Evolutionary conservation across 2,888 invertebrate species (phyloP).

Genomic region (Coelogynopora nodosa): DNA sequence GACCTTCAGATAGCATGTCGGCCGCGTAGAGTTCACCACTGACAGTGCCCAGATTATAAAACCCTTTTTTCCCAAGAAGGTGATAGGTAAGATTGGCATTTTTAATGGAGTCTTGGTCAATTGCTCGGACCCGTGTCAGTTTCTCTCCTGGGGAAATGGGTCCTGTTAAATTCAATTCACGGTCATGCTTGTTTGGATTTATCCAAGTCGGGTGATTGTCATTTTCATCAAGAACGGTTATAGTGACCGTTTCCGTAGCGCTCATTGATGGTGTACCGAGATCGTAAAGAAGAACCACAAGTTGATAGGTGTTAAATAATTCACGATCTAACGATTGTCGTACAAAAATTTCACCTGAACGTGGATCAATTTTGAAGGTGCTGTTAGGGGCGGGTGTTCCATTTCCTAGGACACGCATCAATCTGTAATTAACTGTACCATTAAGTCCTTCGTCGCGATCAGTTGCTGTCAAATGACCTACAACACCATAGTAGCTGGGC

Average conservation of each 20-base stretch:
- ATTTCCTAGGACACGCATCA: background rate
- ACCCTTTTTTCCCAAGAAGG: background rate
- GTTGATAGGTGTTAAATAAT: background rate
- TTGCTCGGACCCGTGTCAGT: constrained; percentile 12
- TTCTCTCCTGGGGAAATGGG: constrained; percentile 30
- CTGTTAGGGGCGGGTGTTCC: background rate
- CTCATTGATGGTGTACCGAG: constrained; percentile 21
- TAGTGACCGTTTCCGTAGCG: constrained; percentile 27
- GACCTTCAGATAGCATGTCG: background rate
- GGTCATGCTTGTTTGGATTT: constrained; percentile 4
- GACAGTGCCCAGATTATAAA: constrained; percentile 9
- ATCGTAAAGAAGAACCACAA: constrained; percentile 36
- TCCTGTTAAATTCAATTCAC: constrained; percentile 33
- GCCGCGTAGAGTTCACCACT: constrained; percentile 29
- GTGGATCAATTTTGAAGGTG: constrained; percentile 25
- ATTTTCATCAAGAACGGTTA: constrained; percentile 39
- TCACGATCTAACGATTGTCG: constrained; percentile 22
- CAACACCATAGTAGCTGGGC: background rate
- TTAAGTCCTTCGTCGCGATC: constrained; percentile 30
- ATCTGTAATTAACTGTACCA: background rate
- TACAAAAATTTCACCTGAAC: constrained; percentile 32
- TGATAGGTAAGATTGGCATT: constrained; percentile 39
- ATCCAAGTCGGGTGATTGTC: constrained; percentile 42
- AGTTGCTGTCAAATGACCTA: constrained; percentile 20
- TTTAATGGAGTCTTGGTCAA: constrained; percentile 31